Evolutionary conservation across 2,797 vertebrate genomes (phyloP).

Genomic region (Odontamblyopus lacepedii): DNA sequence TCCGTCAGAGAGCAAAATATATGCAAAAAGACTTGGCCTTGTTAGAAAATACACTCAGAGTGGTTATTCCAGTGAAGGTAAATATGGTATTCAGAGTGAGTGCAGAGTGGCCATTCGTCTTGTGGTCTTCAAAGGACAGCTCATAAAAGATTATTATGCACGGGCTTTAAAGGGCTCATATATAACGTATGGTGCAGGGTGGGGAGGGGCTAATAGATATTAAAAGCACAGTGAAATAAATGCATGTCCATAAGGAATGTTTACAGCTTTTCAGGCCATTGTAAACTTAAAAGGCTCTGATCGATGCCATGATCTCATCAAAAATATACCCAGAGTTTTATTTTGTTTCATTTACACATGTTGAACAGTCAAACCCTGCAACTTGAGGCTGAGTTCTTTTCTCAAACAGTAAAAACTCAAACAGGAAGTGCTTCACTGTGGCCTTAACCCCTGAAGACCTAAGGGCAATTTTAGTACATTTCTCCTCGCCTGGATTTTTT

Average conservation of each 20-base stretch:
- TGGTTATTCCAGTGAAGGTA: constrained; percentile 6
- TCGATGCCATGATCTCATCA: no score
- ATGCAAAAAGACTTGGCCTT: constrained; percentile 3
- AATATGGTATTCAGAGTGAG: constrained; percentile 23
- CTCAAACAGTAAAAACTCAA: no score
- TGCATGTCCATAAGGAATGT: neutral
- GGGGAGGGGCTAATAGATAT: constrained; percentile 4
- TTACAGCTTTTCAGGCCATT: neutral
- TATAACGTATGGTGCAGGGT: constrained; percentile 11
- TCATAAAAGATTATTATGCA: constrained; percentile 40
- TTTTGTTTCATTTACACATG: no score
- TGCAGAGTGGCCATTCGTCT: constrained; percentile 24
- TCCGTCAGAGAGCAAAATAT: neutral
- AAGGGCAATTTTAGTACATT: no score
- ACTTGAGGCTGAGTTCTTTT: no score
- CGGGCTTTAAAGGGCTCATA: constrained; percentile 17
- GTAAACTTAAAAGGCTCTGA: neutral
- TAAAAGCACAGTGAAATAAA: constrained; percentile 9
- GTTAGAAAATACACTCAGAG: neutral
- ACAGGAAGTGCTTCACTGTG: no score
- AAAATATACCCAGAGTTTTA: no score
- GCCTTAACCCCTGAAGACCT: no score
- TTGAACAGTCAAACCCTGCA: no score
- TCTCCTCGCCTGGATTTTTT: no score
- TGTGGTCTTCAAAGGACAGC: constrained; percentile 36